Percentiles rank a stretch among this genome's conserved stretches.
phyloP scores from a whole-genome alignment of 2,113 vertebrate species.

The Hemiscyllium ocellatum region DNA sequence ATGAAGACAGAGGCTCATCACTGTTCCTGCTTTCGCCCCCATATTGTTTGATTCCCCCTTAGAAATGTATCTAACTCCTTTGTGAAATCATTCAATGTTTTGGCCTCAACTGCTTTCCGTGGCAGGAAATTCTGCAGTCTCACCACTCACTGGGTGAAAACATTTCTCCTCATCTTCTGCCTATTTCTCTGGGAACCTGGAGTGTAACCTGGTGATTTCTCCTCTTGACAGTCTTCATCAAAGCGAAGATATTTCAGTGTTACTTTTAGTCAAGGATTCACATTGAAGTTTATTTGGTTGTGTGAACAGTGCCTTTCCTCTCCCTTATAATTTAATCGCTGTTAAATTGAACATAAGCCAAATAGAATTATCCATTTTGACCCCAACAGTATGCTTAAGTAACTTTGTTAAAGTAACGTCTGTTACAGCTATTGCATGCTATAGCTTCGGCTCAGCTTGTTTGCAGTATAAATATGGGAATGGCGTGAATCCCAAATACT shows the following conservation, averaged over 20 bases:
- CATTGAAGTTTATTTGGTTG: neutral
- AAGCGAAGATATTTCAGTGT: neutral
- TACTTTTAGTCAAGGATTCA: neutral
- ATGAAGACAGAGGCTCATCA: too few relatives aligned
- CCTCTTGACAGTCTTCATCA: neutral
- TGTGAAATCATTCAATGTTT: too few relatives aligned
- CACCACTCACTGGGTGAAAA: too few relatives aligned
- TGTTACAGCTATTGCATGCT: neutral
- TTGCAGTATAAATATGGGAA: neutral
- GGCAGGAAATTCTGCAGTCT: too few relatives aligned
- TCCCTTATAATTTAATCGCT: neutral
- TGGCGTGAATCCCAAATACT: neutral
- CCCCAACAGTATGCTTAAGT: neutral
- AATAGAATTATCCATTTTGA: neutral
- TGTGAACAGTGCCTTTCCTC: neutral
- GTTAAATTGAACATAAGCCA: neutral
- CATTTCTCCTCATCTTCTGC: too few relatives aligned
- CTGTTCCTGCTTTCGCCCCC: too few relatives aligned
- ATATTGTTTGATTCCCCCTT: too few relatives aligned
- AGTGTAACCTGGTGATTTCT: neutral
- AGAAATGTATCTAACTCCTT: too few relatives aligned
- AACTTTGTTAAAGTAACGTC: neutral
- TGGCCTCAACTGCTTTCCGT: too few relatives aligned
- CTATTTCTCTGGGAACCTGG: neutral
- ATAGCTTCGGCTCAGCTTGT: neutral